Evolutionary conservation across 1,140 invertebrate genomes (phyloP), one percentile per base, ranked within the genome.

Genomic region (Drosophila ananassae): DNA sequence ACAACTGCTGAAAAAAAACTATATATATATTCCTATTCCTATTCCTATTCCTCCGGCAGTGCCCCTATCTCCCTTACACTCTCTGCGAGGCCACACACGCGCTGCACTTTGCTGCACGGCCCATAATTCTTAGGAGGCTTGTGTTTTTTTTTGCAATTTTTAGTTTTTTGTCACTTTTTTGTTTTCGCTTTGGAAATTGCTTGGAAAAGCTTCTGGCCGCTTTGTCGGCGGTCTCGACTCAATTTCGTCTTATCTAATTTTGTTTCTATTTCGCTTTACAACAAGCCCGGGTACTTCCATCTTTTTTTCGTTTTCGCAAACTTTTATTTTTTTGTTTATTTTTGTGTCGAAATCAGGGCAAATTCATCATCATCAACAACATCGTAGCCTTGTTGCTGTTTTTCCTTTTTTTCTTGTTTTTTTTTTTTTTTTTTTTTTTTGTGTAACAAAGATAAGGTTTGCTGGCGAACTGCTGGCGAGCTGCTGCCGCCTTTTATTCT

Each of bases 311-410:
- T 56, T 55, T 60, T 58, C 30, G 46, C 66, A 13, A 61, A 28
- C 17, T 48, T 39, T 59, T 30, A 9, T 53, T 66, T 24, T 81
- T 81, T 77, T 78, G 83, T 82, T 87, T 89, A 68, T 87, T 87
- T 89, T 87, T 89, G 62, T 89, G 83, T 89, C 83, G 83, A 87
- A 87, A 87, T 87, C 83, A 87, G 83, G 83, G 83, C 83, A 82
- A 89, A 87, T 84, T 85, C 81, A 85, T 87, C 83, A 87, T 87
- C 82, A 87, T 79, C 83, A 87, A 87, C 82, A 85, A 81, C 82
- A 89, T 82, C 76, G 78, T 55, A 66, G 73, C 79, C 83, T 84
- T 85, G 81, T 71, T 72, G 34, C 9, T 55, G 21, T 41, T 6
- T 41, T 55, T 54, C 37, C 22, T 21, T 39, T 60, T 68, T 12